A percentile compares a stretch with the other conserved stretches of the same genome.
phyloP scores from a whole-genome alignment of 2,888 invertebrate species.

The Yponomeuta cagnagella region DNA sequence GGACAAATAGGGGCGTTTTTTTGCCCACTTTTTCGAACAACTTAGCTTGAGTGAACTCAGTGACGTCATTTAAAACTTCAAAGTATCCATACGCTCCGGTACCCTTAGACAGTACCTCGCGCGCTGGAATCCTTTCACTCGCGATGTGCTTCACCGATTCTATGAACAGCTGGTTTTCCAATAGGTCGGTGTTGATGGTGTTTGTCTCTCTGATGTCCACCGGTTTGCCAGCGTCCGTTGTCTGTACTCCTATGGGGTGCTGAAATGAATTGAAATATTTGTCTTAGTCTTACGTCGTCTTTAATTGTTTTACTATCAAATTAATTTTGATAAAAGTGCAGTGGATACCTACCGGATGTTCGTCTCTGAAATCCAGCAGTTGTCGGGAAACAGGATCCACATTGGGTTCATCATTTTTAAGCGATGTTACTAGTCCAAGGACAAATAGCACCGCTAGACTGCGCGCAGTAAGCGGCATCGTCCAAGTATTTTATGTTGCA shows the following conservation, averaged over 20 bases:
- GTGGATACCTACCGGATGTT: no score
- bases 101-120: slow-evolving; percentile 94
- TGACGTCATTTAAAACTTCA: slow-evolving; percentile 87
- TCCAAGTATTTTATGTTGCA: no score
- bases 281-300: no score
- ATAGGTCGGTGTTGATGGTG: slow-evolving; percentile 83
- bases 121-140: slow-evolving; percentile 90
- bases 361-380: no score
- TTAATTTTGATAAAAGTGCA: no score
- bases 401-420: no score
- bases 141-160: slow-evolving; percentile 84
- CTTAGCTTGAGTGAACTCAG: slow-evolving; percentile 74
- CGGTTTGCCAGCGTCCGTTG: slow-evolving; percentile 84
- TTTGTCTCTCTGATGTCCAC: slow-evolving; percentile 79
- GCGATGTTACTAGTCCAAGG: no score
- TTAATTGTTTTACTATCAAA: no score
- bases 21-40: slow-evolving; percentile 77
- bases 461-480: no score
- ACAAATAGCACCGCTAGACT: no score
- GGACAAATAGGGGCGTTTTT: slow-evolving; percentile 70
- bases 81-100: slow-evolving; percentile 89
- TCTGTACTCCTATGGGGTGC: slow-evolving; percentile 58
- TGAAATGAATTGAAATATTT: slow-evolving; percentile 22
- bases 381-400: no score
- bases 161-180: slow-evolving; percentile 84